Percentiles rank a stretch among this genome's conserved stretches.
phyloP scores from a whole-genome alignment of 2,797 vertebrate species.

The Aphelocoma californica region DNA sequence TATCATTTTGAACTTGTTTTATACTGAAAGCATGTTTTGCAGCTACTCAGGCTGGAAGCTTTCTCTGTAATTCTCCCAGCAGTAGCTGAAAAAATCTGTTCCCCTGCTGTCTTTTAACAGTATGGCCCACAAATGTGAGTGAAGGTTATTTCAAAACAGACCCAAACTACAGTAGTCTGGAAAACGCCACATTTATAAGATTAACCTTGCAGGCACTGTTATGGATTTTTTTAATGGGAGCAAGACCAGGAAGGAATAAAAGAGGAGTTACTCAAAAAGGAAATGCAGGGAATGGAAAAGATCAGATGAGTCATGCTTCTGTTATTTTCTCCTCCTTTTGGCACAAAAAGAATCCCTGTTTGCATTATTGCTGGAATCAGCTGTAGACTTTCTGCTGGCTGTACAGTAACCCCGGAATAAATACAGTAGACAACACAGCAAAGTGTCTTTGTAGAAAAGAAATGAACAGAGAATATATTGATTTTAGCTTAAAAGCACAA shows the following conservation, averaged over 20 bases:
- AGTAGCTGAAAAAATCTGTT: background rate
- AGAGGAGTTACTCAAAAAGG: conserved; percentile 41
- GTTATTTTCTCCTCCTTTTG: conserved; percentile 31
- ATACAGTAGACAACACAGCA: background rate
- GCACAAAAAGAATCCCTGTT: background rate
- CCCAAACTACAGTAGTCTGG: background rate
- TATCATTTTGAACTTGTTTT: background rate
- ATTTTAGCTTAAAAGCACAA: background rate
- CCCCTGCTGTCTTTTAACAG: background rate
- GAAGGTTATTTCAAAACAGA: conserved; percentile 7
- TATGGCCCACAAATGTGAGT: background rate
- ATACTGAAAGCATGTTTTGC: background rate
- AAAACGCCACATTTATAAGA: background rate
- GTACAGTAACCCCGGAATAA: background rate
- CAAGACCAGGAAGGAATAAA: background rate
- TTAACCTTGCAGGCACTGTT: background rate
- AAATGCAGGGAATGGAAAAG: background rate
- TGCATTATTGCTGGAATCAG: conserved; percentile 19
- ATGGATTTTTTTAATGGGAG: background rate
- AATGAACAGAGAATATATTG: background rate
- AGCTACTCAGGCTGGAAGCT: background rate
- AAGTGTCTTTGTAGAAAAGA: background rate
- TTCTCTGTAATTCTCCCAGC: background rate
- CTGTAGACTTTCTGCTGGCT: conserved; percentile 2
- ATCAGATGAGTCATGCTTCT: conserved; percentile 31